Conservation (phyloP, 2,797 vertebrate species). For the Otus scops region DNA sequence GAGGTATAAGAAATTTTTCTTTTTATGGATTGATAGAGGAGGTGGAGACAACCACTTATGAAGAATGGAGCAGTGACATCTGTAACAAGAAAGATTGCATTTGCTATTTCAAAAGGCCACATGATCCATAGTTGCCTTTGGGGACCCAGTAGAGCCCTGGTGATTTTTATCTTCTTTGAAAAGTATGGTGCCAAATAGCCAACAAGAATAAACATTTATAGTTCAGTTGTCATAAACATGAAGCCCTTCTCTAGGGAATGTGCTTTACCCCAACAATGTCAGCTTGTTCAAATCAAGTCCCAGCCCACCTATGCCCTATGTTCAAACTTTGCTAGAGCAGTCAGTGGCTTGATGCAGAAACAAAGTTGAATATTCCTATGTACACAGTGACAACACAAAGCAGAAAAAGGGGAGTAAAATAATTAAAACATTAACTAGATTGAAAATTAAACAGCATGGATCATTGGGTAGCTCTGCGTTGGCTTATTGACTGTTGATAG, state of each 20-base stretch:
- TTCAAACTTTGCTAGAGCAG: background rate
- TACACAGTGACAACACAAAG: background rate
- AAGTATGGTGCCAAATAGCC: background rate
- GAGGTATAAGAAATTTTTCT: background rate
- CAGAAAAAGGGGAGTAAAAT: slow-evolving; percentile 19
- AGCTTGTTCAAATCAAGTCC: background rate
- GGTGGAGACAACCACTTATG: background rate
- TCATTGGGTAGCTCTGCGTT: background rate
- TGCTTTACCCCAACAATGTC: background rate
- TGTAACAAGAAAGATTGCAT: background rate
- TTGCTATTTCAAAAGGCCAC: background rate
- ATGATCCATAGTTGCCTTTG: rapidly evolving
- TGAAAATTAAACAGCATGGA: slow-evolving; percentile 51
- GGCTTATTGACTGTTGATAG: slow-evolving; percentile 41
- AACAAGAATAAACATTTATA: background rate
- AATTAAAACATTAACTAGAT: slow-evolving; percentile 56
- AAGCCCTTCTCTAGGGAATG: background rate
- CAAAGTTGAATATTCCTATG: background rate
- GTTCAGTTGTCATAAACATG: background rate
- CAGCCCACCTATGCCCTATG: background rate
- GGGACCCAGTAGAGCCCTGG: rapidly evolving
- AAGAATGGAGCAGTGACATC: background rate
- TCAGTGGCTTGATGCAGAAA: background rate
- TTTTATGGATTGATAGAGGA: background rate
- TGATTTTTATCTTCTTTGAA: background rate